phyloP scores from a whole-genome alignment of 2,888 invertebrate species.

The Hypercompe scribonia region DNA sequence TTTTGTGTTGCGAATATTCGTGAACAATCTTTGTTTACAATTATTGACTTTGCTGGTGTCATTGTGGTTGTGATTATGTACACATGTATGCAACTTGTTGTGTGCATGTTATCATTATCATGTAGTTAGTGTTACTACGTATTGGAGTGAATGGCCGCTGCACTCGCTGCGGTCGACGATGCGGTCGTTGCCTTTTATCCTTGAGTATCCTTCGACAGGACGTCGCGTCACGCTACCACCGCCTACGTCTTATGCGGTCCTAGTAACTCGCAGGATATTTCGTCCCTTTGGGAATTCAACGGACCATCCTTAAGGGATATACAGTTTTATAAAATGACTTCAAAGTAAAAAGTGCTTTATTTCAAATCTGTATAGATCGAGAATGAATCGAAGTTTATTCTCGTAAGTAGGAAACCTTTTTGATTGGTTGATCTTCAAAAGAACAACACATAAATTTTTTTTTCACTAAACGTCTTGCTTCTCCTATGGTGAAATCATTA shows the following conservation, averaged over 20 bases:
- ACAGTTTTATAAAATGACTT: not conserved
- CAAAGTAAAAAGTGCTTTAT: constrained; percentile 11
- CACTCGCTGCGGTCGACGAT: constrained; percentile 54
- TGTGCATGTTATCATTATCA: constrained; percentile 37
- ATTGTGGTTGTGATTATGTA: constrained; percentile 11
- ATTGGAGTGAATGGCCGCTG: constrained; percentile 72
- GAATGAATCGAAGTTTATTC: constrained; percentile 4
- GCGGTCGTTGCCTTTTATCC: constrained; percentile 81
- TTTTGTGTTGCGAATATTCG: too few species aligned
- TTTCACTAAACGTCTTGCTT: not conserved
- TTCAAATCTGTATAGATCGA: not conserved
- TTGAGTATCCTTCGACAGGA: constrained; percentile 84
- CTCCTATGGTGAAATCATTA: not conserved
- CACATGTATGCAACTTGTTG: constrained; percentile 39
- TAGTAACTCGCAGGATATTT: constrained; percentile 86
- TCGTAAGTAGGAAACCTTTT: not conserved
- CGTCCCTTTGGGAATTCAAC: constrained; percentile 85
- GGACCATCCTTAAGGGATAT: constrained; percentile 72
- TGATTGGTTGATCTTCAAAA: not conserved
- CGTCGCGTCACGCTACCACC: constrained; percentile 69
- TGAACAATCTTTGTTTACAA: constrained; percentile 20
- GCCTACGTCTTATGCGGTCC: constrained; percentile 74
- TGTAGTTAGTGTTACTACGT: constrained; percentile 36
- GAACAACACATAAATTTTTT: not conserved
- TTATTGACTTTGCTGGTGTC: not conserved